These are phyloP conservation scores for Drosophila kurseongensis DNA, from an alignment of 1,140 invertebrate species.

Conservation along the genomic window DNA sequence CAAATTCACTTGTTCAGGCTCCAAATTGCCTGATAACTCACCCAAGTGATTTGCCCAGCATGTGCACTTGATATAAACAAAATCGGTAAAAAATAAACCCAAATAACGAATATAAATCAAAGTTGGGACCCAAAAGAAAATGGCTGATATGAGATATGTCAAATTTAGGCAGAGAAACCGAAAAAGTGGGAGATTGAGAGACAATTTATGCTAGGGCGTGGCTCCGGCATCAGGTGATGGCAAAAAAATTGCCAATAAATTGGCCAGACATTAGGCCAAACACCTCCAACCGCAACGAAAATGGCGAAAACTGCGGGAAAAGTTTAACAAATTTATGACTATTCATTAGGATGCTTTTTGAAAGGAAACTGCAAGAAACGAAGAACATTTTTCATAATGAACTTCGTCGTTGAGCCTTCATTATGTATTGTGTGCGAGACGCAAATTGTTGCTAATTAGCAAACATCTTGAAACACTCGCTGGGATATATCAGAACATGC, in stretches of 20 bases:
- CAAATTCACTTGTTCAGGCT: constrained; percentile 19
- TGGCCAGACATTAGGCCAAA: constrained; percentile 52
- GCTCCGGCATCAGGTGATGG: constrained; percentile 44
- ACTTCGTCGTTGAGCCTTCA: constrained; percentile 12
- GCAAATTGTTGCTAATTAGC: constrained; percentile 63
- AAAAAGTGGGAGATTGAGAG: constrained; percentile 1
- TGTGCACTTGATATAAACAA: constrained; percentile 33
- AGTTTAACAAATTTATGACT: constrained; percentile 71
- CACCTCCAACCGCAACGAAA: constrained; percentile 12
- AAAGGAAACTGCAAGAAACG: neutral
- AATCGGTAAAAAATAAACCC: constrained; percentile 32
- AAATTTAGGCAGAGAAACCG: constrained; percentile 18
- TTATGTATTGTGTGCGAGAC: constrained; percentile 22
- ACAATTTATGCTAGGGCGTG: constrained; percentile 48
- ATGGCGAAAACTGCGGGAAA: constrained; percentile 28
- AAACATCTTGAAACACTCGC: constrained; percentile 54
- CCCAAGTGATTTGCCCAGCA: neutral
- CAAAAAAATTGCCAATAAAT: constrained; percentile 76
- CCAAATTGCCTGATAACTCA: constrained; percentile 40
- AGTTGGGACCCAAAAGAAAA: constrained; percentile 29
- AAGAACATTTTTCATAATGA: constrained; percentile 52
- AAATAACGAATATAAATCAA: constrained; percentile 50
- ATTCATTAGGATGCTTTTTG: constrained; percentile 58
- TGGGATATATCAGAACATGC: constrained; percentile 23
- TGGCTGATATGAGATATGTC: constrained; percentile 72